Evolutionary conservation across 2,888 invertebrate species (phyloP), one percentile per base, ranked within the genome.

Genomic region (Idaea biselata): DNA sequence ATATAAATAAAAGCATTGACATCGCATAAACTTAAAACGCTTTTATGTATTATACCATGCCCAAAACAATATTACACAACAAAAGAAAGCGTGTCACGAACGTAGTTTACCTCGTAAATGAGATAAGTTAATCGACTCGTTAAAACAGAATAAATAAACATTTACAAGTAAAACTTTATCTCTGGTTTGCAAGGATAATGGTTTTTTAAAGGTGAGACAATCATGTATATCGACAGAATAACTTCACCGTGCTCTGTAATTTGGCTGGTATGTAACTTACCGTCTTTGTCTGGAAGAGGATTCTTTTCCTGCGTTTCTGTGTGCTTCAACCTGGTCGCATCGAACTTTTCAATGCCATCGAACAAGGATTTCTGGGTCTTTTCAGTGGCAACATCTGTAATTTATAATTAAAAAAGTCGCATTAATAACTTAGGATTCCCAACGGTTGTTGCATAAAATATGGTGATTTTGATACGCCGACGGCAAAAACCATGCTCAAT

Each of bases 221-320:
- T n/a, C n/a, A 56, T 14, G 56, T 18, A 18, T 56, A 18, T 56
- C 56, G 16, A 44, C 60, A 14, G 55, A 33, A 44, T 18, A 56
- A 17, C 18, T 56, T 17, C 3, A 18, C 18, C 18, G 18, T 56
- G 56, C 56, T 56, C 17, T 18, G 18, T 17, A 17, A 44, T 55
- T 56, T 17, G 56, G 7, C 18, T 18, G 14, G 18, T 17, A 55
- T 17, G 62, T 66, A 62, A 60, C 78, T 83, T 94, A 98, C 98
- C 97, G 93, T 97, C 97, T 95, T 97, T 97, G 85, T 97, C 97
- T 58, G 98, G 98, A 80, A 98, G 95, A 61, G 97, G 96, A 87
- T 98, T 98, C 91, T 98, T 98, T 86, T 98, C 98, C 78, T 97
- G 95, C 65, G 98, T 98, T 89, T 97, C 96, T 60, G 97, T 97